Conservation (phyloP, 2,797 vertebrate species). For the Eulemur coronatus region DNA sequence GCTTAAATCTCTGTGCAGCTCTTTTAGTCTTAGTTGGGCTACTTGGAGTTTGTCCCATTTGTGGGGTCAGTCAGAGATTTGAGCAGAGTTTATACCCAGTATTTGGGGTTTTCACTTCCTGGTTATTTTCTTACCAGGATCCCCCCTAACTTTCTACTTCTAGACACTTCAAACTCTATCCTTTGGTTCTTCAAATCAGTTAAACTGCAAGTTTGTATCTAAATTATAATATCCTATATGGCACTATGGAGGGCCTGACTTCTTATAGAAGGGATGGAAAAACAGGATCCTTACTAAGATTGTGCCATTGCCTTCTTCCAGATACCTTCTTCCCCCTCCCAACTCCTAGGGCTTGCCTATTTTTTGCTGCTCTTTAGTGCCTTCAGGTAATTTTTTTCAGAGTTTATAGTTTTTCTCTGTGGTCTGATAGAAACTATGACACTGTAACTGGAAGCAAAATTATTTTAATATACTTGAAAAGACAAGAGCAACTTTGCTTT, state of each 20-base stretch:
- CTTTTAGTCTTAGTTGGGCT: background rate
- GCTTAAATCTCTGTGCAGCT: too few relatives aligned
- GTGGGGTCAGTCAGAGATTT: background rate
- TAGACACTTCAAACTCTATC: background rate
- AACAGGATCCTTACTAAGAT: background rate
- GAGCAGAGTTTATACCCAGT: background rate
- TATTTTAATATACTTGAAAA: background rate
- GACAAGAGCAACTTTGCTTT: background rate
- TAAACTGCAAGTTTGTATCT: background rate
- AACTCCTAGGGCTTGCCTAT: background rate
- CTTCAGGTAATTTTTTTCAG: background rate
- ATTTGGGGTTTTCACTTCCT: background rate
- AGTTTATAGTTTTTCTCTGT: background rate
- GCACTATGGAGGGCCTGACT: background rate
- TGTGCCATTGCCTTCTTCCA: background rate
- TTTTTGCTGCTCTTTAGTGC: background rate
- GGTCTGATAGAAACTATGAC: background rate
- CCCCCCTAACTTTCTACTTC: background rate
- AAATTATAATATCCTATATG: background rate
- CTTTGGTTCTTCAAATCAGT: background rate
- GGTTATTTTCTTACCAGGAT: background rate
- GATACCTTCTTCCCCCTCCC: background rate
- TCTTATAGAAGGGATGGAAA: background rate
- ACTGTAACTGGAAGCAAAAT: background rate
- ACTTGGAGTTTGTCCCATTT: background rate